These are phyloP conservation scores for Bubo scandiacus DNA, from an alignment of 2,113 vertebrate species.

Conservation along the genomic window DNA sequence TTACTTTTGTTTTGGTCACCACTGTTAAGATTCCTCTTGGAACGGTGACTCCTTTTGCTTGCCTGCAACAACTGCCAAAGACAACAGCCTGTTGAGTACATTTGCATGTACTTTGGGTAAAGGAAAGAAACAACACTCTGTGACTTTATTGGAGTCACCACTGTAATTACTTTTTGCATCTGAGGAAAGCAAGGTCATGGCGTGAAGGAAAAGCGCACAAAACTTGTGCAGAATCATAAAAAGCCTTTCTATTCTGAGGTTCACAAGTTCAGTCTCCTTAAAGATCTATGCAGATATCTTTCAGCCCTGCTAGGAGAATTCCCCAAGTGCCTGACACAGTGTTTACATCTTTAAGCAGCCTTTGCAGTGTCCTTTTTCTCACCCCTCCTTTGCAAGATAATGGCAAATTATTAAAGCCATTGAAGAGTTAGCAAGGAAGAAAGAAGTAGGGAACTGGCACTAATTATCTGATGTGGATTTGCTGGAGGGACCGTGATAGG, in stretches of 20 bases:
- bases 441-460: background rate
- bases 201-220: background rate
- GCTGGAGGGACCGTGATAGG: background rate
- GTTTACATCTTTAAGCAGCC: background rate
- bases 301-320: background rate
- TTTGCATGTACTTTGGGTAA: background rate
- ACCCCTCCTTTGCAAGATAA: background rate
- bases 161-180: background rate
- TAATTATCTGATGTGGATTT: background rate
- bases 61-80: background rate
- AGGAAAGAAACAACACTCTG: background rate
- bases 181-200: background rate
- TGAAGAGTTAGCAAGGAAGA: background rate
- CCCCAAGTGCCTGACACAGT: background rate
- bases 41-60: background rate
- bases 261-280: constrained; percentile 6
- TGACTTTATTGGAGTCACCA: background rate
- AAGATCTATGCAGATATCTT: background rate
- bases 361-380: background rate
- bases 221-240: background rate
- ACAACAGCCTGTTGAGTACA: background rate
- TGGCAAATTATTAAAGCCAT: background rate
- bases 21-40: background rate
- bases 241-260: background rate
- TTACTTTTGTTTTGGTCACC: background rate